Percentiles rank a stretch among this genome's conserved stretches.
Conservation (phyloP, 2,797 vertebrate species). For the Enteromius paludinosus region DNA sequence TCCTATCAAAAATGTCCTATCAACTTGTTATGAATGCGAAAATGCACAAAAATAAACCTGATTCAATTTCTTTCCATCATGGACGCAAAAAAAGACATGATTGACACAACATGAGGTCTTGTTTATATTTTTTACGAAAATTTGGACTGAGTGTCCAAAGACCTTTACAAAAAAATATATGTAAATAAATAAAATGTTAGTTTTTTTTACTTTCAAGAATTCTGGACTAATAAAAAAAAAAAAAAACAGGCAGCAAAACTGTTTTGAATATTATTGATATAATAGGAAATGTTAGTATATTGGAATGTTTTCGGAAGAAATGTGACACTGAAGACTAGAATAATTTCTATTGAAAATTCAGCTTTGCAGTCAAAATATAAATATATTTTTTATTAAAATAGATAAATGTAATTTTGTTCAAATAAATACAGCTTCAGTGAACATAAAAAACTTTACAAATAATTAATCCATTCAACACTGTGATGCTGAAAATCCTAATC, state of each 20-base stretch:
- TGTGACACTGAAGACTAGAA: neutral
- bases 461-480: neutral
- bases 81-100: too few relatives aligned
- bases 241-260: neutral
- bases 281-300: slow-evolving; percentile 5
- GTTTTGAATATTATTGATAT: neutral
- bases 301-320: neutral
- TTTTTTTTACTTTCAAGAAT: too few relatives aligned
- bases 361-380: neutral
- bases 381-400: neutral
- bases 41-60: too few relatives aligned
- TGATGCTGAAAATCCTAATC: neutral
- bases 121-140: too few relatives aligned
- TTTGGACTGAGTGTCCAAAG: too few relatives aligned
- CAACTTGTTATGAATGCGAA: too few relatives aligned
- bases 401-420: neutral
- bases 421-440: neutral
- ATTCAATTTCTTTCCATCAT: too few relatives aligned
- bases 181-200: too few relatives aligned
- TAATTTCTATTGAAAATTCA: neutral
- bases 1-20: too few relatives aligned
- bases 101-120: too few relatives aligned
- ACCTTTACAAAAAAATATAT: too few relatives aligned
- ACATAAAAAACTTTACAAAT: neutral
- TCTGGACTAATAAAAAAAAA: too few relatives aligned